These are phyloP conservation scores for Leistus spinibarbis DNA, from an alignment of 2,888 invertebrate species.

Conservation along the genomic window DNA sequence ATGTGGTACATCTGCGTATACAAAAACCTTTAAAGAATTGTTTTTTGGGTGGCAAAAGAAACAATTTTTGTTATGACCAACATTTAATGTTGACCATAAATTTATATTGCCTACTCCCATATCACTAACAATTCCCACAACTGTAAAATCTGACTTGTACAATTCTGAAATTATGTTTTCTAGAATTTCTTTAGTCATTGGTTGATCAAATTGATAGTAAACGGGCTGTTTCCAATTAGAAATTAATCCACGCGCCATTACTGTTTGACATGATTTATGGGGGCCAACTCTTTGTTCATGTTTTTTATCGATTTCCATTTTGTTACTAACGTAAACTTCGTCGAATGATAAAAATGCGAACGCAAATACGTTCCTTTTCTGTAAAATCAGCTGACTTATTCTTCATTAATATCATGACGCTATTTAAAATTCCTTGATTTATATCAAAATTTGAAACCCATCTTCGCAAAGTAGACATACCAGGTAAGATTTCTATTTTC, in stretches of 20 bases:
- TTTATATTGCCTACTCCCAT: slow-evolving; percentile 23
- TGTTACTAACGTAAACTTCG: slow-evolving; percentile 7
- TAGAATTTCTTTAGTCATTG: slow-evolving; percentile 40
- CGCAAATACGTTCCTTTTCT: too few relatives aligned
- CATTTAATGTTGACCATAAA: slow-evolving; percentile 6
- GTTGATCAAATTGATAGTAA: slow-evolving; percentile 41
- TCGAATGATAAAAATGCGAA: too few relatives aligned
- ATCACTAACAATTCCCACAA: slow-evolving; percentile 40
- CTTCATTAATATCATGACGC: slow-evolving; percentile 35
- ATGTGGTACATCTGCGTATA: slow-evolving; percentile 11
- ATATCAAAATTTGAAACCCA: slow-evolving; percentile 32
- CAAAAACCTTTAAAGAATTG: background rate
- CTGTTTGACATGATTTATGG: background rate
- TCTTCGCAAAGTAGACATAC: slow-evolving; percentile 14
- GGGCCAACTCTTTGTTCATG: background rate
- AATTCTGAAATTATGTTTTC: slow-evolving; percentile 29
- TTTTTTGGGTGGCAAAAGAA: background rate
- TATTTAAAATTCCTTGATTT: slow-evolving; percentile 29
- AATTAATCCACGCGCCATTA: slow-evolving; percentile 34
- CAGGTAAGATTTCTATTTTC: slow-evolving; percentile 9
- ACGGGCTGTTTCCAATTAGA: slow-evolving; percentile 42
- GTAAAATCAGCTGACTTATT: background rate
- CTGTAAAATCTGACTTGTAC: slow-evolving; percentile 39
- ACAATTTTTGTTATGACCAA: background rate
- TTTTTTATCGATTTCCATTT: slow-evolving; percentile 27